Base-by-base conservation (phyloP, 2,888 invertebrate species). In the Oxyteleia sp. region DNA sequence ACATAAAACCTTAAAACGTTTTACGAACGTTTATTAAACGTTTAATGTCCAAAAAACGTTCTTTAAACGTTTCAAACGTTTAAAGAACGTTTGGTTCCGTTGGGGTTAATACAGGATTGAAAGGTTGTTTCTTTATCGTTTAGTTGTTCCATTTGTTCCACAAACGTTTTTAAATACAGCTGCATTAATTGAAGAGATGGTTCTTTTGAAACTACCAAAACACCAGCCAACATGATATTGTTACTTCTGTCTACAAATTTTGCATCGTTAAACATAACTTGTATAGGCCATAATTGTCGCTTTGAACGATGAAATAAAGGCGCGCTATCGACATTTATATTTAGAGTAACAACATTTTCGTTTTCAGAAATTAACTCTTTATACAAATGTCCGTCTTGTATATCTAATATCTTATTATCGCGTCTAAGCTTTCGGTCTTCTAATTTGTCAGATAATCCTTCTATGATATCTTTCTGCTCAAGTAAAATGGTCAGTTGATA, bases 131-230 rank as follows among this genome's bases (percentile, higher is more conserved):
- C n/a, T n/a, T n/a, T n/a, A n/a, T n/a, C n/a, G n/a, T n/a, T n/a
- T n/a, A n/a, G n/a, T n/a, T n/a, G n/a, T n/a, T n/a, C n/a, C n/a
- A 69, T 32, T 20, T 63, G 64, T 15, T 72, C 29, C 0, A 55
- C n/a, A 43, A 80, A 64, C 15, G 47, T 35, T 4, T 57, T n/a
- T 2, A 80, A 18, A 16, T 64, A 66, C 5, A 64, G 26, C 38
- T 80, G 26, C 64, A 84, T 80, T 13, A 84, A 49, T 47, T 74
- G 15, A n/a, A 55, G 69, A 8, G 32, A 43, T 7, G 84, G 84
- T 66, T 84, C 84, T 35, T 63, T 61, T n/a, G 38, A 15, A 8
- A 66, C 64, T 38, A 83, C 16, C 69, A 83, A 63, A 23, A 80
- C 7, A 15, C 79, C 83, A 16, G 71, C 49, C 16, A 83, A 64